Evolutionary conservation across 2,797 vertebrate species (phyloP), one percentile per base, ranked within the genome.

Genomic region (Spinus pinus): DNA sequence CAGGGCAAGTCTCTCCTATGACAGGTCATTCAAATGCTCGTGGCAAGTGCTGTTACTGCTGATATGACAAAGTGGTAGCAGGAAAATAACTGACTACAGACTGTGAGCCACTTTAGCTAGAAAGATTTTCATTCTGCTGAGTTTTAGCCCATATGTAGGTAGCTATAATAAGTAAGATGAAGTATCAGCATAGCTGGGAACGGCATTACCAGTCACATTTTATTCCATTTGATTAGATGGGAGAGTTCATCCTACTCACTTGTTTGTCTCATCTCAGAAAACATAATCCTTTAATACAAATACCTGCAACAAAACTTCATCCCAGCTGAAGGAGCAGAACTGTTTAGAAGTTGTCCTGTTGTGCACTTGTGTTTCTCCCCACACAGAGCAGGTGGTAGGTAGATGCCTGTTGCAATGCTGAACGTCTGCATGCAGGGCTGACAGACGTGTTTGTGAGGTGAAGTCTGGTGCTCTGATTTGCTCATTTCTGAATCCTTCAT

Each of bases 221-320:
- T 46, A 72, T 89, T 93, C 47, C 54, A 50, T 88, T 91, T 78
- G 50, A 80, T 67, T 58, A 92, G 84, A 67, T 31, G n/a, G 53
- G n/a, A 82, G 61, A 53, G 67, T 95, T 89, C 61, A 72, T 90
- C 62, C 81, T 93, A 81, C 69, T 92, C 71, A 33, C n/a, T 88
- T 61, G 35, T 83, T 89, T 85, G 54, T 65, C 58, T 94, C 77
- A 81, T 95, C 56, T 93, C 7, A 9, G 79, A 85, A 91, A 88
- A 58, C 25, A 61, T 22, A 81, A 72, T 75, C 19, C 31, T 53
- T 8, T 62, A 57, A 56, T 33, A 65, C 62, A 75, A 80, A 69
- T 35, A 81, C 14, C 39, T 79, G 42, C 44, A 41, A 50, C 24
- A 69, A 66, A 44, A 6, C 62, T 66, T 56, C 47, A 51, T 72